Percentiles rank a stretch among this genome's conserved stretches.
These are phyloP conservation scores for Mionectes olivaceus DNA, from an alignment of 2,797 vertebrate genomes.

Conservation along the genomic window DNA sequence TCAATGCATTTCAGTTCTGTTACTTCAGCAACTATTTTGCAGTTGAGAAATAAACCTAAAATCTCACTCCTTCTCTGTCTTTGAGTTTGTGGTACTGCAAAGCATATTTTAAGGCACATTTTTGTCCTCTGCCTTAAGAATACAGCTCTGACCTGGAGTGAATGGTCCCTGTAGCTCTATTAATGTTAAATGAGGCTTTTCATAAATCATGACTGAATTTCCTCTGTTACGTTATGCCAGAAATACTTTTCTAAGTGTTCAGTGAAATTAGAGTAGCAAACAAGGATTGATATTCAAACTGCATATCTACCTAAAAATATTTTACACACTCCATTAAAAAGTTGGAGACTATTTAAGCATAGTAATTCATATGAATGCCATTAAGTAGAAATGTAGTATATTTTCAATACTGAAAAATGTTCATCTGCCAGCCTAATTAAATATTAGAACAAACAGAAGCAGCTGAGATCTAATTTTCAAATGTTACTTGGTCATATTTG, in stretches of 20 bases:
- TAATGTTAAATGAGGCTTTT: slow-evolving; percentile 59
- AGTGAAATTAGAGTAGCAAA: not conserved
- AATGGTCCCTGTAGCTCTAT: slow-evolving; percentile 18
- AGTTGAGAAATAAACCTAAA: not conserved
- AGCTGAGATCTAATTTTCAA: not conserved
- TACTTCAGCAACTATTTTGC: not conserved
- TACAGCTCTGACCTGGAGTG: not conserved
- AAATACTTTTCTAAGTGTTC: not conserved
- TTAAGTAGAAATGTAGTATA: not conserved
- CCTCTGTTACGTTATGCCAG: not conserved
- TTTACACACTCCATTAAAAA: not conserved
- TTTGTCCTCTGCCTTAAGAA: not conserved
- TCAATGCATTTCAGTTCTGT: not conserved
- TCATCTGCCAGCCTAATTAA: not conserved
- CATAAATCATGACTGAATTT: slow-evolving; percentile 52
- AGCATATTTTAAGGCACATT: not conserved
- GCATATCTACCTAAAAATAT: not conserved
- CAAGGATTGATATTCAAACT: not conserved
- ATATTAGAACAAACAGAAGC: slow-evolving; percentile 16
- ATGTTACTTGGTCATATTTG: not conserved
- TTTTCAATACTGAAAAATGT: not conserved
- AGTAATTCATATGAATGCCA: not conserved
- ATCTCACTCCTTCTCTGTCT: not conserved
- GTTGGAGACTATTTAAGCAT: not conserved
- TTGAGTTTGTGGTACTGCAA: not conserved